Conservation (phyloP, 2,888 invertebrate genomes). For the Rhingia campestris region DNA sequence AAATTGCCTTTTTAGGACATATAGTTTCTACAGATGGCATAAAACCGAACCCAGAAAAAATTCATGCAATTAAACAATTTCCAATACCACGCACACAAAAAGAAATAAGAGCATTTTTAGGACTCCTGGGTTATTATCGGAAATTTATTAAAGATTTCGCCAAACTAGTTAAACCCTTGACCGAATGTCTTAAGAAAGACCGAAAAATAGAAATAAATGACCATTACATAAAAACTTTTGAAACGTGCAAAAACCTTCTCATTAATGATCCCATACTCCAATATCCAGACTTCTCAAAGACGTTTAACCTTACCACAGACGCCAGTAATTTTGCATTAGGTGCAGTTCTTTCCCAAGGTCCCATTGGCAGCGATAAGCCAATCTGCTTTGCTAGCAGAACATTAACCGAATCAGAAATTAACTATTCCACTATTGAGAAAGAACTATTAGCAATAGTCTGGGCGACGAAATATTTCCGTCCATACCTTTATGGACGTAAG, state of each 20-base stretch:
- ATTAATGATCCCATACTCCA: conserved; percentile 54
- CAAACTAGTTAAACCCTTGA: conserved; percentile 68
- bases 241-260: conserved; percentile 46
- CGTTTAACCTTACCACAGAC: conserved; percentile 63
- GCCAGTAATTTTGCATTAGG: conserved; percentile 64
- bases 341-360: conserved; percentile 60
- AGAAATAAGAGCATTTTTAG: conserved; percentile 76
- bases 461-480: too few relatives aligned
- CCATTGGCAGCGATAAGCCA: conserved; percentile 50
- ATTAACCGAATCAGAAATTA: conserved; percentile 28
- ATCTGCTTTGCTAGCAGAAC: conserved; percentile 59
- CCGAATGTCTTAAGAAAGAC: conserved; percentile 66
- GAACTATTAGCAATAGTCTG: too few relatives aligned
- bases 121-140: conserved; percentile 50
- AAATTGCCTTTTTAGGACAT: conserved; percentile 76
- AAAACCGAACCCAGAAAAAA: conserved; percentile 78
- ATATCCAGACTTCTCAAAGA: conserved; percentile 56
- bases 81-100: conserved; percentile 75
- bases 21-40: conserved; percentile 78
- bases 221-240: conserved; percentile 20
- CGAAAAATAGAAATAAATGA: conserved; percentile 4
- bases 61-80: conserved; percentile 75
- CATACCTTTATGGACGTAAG: too few relatives aligned
- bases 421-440: conserved; percentile 64
- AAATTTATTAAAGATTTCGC: conserved; percentile 72